A percentile compares a stretch with the other conserved stretches of the same genome.
phyloP scores from a whole-genome alignment of 2,797 vertebrate species.

The Gephyroberyx darwinii region DNA sequence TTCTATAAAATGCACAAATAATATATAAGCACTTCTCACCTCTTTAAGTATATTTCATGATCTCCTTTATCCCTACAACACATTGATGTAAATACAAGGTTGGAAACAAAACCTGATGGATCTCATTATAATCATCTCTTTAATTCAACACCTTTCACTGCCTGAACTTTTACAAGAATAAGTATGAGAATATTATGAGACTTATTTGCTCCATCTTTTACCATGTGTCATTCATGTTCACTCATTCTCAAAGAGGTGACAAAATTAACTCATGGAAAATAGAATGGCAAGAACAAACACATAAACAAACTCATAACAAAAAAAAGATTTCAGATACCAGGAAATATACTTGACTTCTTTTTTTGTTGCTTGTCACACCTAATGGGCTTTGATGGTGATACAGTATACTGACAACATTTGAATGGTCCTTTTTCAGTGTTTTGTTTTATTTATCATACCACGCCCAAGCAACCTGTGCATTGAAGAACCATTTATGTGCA shows the following conservation, averaged over 20 bases:
- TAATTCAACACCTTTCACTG: constrained; percentile 5
- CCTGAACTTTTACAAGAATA: not conserved
- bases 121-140: not conserved
- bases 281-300: constrained; percentile 23
- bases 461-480: constrained; percentile 26
- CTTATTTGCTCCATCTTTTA: constrained; percentile 53
- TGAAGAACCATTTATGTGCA: constrained; percentile 29
- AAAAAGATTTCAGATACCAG: constrained; percentile 33
- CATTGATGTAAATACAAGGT: not conserved
- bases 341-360: constrained; percentile 28
- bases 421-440: constrained; percentile 32
- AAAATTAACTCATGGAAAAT: constrained; percentile 19
- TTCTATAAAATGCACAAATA: constrained; percentile 28
- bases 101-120: not conserved
- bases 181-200: not conserved
- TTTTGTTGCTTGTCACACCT: constrained; percentile 22
- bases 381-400: constrained; percentile 36
- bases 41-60: not conserved
- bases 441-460: constrained; percentile 41
- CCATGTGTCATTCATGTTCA: constrained; percentile 40
- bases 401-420: constrained; percentile 39
- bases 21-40: constrained; percentile 19
- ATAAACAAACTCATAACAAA: constrained; percentile 42
- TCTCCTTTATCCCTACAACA: constrained; percentile 2
- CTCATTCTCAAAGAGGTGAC: constrained; percentile 26